These are phyloP conservation scores for Syngnathus scovelli DNA, from an alignment of 2,113 vertebrate species.

Conservation along the genomic window DNA sequence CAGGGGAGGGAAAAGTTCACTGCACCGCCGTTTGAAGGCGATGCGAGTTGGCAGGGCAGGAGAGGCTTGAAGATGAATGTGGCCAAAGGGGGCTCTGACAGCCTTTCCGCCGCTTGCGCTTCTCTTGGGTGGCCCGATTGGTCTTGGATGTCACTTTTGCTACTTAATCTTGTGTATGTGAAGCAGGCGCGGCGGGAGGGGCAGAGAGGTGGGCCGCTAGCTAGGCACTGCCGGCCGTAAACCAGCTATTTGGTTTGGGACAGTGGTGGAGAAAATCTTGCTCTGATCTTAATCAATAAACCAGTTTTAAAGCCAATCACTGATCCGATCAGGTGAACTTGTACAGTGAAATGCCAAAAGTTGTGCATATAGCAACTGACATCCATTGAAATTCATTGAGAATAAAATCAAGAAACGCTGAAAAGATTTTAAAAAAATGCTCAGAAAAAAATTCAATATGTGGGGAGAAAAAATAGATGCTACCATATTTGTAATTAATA, in stretches of 20 bases:
- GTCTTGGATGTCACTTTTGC: constrained; percentile 99
- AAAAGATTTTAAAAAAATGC: too few relatives aligned
- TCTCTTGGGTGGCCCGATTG: constrained; percentile 97
- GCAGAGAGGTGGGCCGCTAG: constrained; percentile 63
- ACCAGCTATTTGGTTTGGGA: neutral
- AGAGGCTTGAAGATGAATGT: constrained; percentile 96
- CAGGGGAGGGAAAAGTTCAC: constrained; percentile 66
- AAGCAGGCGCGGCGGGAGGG: constrained; percentile 86
- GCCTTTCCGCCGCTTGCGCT: constrained; percentile 88
- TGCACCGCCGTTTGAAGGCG: constrained; percentile 84
- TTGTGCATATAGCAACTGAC: too few relatives aligned
- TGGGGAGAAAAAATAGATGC: too few relatives aligned
- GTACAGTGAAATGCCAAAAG: too few relatives aligned
- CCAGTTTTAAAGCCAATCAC: too few relatives aligned
- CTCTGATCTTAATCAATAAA: neutral
- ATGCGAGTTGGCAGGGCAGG: constrained; percentile 92
- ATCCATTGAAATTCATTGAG: too few relatives aligned
- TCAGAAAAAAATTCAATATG: too few relatives aligned
- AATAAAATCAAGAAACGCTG: too few relatives aligned
- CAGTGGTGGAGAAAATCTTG: neutral
- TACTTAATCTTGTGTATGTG: constrained; percentile 99
- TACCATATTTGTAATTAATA: too few relatives aligned
- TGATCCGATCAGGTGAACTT: too few relatives aligned
- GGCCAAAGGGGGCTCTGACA: constrained; percentile 91
- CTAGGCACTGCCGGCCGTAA: neutral